Evolutionary conservation across 2,797 vertebrate species (phyloP).

Genomic region (Salarias fasciatus): DNA sequence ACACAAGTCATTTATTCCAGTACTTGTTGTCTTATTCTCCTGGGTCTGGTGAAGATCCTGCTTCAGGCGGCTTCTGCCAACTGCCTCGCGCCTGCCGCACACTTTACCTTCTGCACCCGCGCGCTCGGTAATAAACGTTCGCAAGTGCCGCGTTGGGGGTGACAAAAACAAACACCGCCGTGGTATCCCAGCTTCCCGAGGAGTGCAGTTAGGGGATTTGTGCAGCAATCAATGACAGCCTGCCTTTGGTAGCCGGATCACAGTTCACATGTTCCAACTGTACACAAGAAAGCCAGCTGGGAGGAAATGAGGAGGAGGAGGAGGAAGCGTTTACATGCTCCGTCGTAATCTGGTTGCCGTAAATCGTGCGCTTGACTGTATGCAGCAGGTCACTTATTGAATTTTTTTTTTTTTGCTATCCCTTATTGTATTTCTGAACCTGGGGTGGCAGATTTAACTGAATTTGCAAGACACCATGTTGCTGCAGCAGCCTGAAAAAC

Average conservation of each 20-base stretch:
- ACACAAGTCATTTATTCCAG: slow-evolving; percentile 74
- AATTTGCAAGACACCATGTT: slow-evolving; percentile 28
- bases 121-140: slow-evolving; percentile 61
- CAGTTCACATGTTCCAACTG: slow-evolving; percentile 25
- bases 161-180: slow-evolving; percentile 69
- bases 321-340: slow-evolving; percentile 13
- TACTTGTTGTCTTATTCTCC: slow-evolving; percentile 70
- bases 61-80: slow-evolving; percentile 61
- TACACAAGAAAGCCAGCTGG: slow-evolving; percentile 14
- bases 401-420: slow-evolving; percentile 8
- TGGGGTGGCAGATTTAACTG: slow-evolving; percentile 14
- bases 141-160: slow-evolving; percentile 42
- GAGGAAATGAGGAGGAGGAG: slow-evolving; percentile 21
- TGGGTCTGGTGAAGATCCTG: slow-evolving; percentile 66
- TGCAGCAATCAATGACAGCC: slow-evolving; percentile 50
- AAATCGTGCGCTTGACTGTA: slow-evolving; percentile 21
- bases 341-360: slow-evolving; percentile 19
- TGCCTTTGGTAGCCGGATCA: slow-evolving; percentile 27
- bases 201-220: slow-evolving; percentile 50
- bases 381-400: slow-evolving; percentile 20
- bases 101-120: slow-evolving; percentile 47
- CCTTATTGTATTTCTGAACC: slow-evolving; percentile 28
- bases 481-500: slow-evolving; percentile 11
- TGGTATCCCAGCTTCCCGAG: slow-evolving; percentile 47
- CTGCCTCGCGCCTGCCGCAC: slow-evolving; percentile 43